Percentiles rank a stretch among this genome's conserved stretches.
Evolutionary conservation across 2,113 vertebrate genomes (phyloP).

Genomic region (Piprites chloris): DNA sequence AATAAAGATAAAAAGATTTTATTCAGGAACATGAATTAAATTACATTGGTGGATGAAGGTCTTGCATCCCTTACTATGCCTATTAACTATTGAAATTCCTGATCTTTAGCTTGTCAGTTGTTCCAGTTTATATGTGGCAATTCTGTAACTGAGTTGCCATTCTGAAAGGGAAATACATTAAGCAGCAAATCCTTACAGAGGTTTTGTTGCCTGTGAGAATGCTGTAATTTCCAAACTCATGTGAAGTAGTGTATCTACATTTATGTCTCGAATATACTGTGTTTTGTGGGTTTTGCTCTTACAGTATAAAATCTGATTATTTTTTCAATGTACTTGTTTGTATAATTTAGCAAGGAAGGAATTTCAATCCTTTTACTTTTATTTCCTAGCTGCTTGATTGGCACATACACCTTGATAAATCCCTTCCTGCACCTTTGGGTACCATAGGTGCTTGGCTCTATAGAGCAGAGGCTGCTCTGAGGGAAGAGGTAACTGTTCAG

Average conservation of each 20-base stretch:
- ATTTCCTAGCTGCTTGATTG: constrained; percentile 88
- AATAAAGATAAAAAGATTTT: background rate
- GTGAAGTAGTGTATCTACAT: background rate
- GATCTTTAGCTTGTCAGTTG: background rate
- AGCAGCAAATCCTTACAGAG: background rate
- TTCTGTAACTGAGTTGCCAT: background rate
- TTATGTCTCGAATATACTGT: background rate
- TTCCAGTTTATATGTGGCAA: background rate
- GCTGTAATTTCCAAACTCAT: background rate
- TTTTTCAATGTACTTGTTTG: background rate
- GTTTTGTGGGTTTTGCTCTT: background rate
- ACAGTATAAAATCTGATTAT: background rate
- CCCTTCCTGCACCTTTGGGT: constrained; percentile 91
- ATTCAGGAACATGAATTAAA: background rate
- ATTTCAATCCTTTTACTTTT: constrained; percentile 11
- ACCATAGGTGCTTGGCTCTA: constrained; percentile 93
- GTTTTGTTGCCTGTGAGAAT: background rate
- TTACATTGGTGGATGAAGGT: background rate
- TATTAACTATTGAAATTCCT: background rate
- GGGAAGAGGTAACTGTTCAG: constrained; percentile 88
- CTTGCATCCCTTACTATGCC: background rate
- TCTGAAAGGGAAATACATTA: background rate
- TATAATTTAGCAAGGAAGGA: background rate
- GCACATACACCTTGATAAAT: constrained; percentile 93
- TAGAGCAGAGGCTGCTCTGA: constrained; percentile 86